Evolutionary conservation across 1,140 invertebrate species (phyloP).

Genomic region (Zaprionus tsacasi): DNA sequence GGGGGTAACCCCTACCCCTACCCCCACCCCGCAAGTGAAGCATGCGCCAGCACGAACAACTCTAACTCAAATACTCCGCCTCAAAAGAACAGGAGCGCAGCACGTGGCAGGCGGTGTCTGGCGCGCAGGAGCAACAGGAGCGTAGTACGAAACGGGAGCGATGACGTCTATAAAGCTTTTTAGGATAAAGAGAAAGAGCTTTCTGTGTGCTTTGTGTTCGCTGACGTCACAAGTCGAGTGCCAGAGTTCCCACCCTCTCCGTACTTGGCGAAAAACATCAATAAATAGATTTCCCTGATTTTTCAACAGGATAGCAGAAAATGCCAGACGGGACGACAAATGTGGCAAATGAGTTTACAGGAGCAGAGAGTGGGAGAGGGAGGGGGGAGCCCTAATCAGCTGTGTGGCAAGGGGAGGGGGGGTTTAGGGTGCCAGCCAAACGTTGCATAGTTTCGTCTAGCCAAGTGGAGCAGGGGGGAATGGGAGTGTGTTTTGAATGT

Average conservation of each 20-base stretch:
- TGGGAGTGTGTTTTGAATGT: conserved; percentile 7
- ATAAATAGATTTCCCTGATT: conserved; percentile 84
- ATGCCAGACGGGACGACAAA: neutral
- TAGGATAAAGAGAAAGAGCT: too few species aligned
- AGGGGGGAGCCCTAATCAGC: conserved; percentile 10
- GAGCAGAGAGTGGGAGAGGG: neutral
- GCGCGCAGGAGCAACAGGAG: conserved; percentile 74
- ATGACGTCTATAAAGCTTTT: conserved; percentile 49
- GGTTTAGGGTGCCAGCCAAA: too few species aligned
- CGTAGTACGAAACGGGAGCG: conserved; percentile 57
- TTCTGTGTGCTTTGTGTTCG: neutral
- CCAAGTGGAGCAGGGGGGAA: neutral
- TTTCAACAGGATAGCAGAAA: conserved; percentile 83
- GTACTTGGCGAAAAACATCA: conserved; percentile 73
- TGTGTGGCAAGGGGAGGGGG: neutral
- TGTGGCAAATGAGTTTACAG: conserved; percentile 16
- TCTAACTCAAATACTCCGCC: conserved; percentile 84
- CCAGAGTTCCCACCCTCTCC: neutral
- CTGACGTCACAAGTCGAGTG: conserved; percentile 13
- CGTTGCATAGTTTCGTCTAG: conserved; percentile 18
- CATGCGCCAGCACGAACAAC: conserved; percentile 72
- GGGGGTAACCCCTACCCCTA: too few species aligned
- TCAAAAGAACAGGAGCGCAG: conserved; percentile 79
- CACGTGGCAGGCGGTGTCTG: conserved; percentile 23
- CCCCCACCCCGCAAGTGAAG: conserved; percentile 20